Conservation (phyloP, 2,113 vertebrate genomes). For the Isurus oxyrinchus region DNA sequence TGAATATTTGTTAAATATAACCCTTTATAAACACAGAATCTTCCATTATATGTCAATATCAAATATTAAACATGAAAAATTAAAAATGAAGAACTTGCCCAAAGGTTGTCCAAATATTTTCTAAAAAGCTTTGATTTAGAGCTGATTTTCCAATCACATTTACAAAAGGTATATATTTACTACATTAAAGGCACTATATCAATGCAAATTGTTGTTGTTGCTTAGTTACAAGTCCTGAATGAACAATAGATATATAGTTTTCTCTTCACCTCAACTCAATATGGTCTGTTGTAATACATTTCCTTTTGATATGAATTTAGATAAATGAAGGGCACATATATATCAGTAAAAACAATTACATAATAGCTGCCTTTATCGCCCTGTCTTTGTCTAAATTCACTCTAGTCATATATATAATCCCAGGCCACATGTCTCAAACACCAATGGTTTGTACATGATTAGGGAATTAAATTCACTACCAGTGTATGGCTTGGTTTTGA, state of each 20-base stretch:
- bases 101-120: neutral
- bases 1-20: neutral
- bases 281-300: neutral
- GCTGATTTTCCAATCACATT: too few relatives aligned
- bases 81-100: neutral
- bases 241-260: neutral
- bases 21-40: neutral
- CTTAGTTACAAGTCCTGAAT: neutral
- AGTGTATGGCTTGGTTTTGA: neutral
- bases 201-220: neutral
- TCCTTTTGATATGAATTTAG: neutral
- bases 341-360: neutral
- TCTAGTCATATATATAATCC: neutral
- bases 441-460: neutral
- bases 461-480: neutral
- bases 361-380: neutral
- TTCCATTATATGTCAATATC: neutral
- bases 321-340: neutral
- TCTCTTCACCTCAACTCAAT: neutral
- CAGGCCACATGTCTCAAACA: neutral
- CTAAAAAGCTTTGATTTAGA: neutral
- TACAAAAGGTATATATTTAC: neutral
- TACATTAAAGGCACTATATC: neutral
- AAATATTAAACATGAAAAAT: neutral
- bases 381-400: neutral